Evolutionary conservation across 2,888 invertebrate species (phyloP).

Genomic region (Timema cristinae): DNA sequence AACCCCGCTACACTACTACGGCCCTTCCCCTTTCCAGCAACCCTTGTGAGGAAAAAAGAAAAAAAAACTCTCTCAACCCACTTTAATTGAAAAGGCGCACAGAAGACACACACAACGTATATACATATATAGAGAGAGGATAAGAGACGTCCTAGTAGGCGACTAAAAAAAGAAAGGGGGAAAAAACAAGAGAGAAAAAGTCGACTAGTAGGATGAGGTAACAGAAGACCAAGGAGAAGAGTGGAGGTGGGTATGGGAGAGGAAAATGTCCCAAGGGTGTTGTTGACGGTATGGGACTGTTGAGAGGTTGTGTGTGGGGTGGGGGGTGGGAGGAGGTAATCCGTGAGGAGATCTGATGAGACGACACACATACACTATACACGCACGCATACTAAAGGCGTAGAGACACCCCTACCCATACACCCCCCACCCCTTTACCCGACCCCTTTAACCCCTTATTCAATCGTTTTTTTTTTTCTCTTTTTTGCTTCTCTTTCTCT

Average conservation of each 20-base stretch:
- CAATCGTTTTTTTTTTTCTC: no score
- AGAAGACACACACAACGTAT: constrained; percentile 14
- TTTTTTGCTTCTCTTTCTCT: no score
- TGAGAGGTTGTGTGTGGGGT: no score
- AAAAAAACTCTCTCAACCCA: constrained; percentile 1
- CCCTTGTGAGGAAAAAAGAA: no score
- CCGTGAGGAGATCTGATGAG: constrained; percentile 23
- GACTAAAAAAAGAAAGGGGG: not conserved
- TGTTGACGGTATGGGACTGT: no score
- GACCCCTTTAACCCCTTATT: no score
- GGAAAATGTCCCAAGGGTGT: no score
- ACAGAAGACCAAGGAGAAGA: constrained; percentile 4
- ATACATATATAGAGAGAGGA: constrained; percentile 18
- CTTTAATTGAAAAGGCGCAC: constrained; percentile 24
- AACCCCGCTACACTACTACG: constrained; percentile 5
- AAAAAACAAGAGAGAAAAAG: constrained; percentile 19
- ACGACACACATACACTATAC: not conserved
- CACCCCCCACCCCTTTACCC: no score
- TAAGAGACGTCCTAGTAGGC: constrained; percentile 16
- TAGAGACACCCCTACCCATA: not conserved
- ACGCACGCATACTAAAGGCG: not conserved
- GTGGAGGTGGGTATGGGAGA: not conserved
- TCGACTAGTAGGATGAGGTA: not conserved
- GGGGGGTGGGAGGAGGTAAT: constrained; percentile 19
- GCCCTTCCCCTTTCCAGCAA: not conserved